phyloP scores from a whole-genome alignment of 2,797 vertebrate species.

The Epinephelus malabaricus region DNA sequence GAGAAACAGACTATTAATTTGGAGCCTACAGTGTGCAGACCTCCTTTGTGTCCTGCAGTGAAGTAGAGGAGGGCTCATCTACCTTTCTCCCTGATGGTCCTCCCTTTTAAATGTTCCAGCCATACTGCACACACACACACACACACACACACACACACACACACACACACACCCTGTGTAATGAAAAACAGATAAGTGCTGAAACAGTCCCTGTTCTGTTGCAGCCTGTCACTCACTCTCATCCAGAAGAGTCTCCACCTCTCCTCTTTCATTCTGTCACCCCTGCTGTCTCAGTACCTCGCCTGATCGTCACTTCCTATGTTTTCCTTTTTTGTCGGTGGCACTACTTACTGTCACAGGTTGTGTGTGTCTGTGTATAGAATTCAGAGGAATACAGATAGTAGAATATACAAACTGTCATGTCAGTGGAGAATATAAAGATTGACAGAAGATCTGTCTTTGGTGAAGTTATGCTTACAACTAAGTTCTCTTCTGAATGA shows the following conservation, averaged over 20 bases:
- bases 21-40: too few relatives aligned
- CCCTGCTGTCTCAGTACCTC: slow-evolving; percentile 22
- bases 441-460: background rate
- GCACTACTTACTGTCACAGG: background rate
- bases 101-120: slow-evolving; percentile 14
- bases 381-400: background rate
- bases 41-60: too few relatives aligned
- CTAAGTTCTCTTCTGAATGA: background rate
- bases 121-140: slow-evolving; percentile 14
- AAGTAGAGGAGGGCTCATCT: background rate
- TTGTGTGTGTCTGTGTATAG: background rate
- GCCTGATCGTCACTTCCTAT: slow-evolving; percentile 6
- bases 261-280: slow-evolving; percentile 42
- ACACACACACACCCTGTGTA: slow-evolving; percentile 58
- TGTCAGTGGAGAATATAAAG: background rate
- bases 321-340: slow-evolving; percentile 2
- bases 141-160: slow-evolving; percentile 6
- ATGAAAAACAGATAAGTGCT: slow-evolving; percentile 88
- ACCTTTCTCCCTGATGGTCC: slow-evolving; percentile 20
- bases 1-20: too few relatives aligned
- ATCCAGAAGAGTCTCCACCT: slow-evolving; percentile 41
- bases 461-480: background rate
- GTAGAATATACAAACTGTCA: background rate
- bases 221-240: slow-evolving; percentile 74
- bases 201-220: slow-evolving; percentile 87